These are phyloP conservation scores for Aphrocallistes beatrix DNA, from an alignment of 37 sponge, comb jelly and placozoan genomes.

Conservation along the genomic window DNA sequence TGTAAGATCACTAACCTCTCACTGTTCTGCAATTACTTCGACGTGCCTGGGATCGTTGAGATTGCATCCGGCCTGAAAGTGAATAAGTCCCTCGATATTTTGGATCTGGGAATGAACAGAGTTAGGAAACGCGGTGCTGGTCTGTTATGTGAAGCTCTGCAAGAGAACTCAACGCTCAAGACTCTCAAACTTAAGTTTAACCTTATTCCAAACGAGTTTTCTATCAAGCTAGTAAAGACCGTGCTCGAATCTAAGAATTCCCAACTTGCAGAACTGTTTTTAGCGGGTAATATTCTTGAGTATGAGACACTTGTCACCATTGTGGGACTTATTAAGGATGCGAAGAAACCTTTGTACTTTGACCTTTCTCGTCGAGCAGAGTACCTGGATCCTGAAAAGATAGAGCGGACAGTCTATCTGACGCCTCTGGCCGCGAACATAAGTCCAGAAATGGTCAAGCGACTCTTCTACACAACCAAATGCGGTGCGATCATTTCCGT, in stretches of 20 bases:
- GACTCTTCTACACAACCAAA: conserved; percentile 41
- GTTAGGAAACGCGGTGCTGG: conserved; percentile 48
- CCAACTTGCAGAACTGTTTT: neutral
- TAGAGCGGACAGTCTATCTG: conserved; percentile 44
- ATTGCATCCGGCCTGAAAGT: conserved; percentile 30
- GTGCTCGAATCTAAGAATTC: conserved; percentile 14
- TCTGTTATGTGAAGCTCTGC: conserved; percentile 29
- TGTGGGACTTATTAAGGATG: conserved; percentile 28
- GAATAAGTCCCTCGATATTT: conserved; percentile 27
- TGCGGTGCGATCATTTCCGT: conserved; percentile 46
- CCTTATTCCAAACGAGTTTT: conserved; percentile 41
- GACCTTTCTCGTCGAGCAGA: conserved; percentile 35
- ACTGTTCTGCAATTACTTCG: conserved; percentile 47
- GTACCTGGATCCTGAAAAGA: conserved; percentile 38
- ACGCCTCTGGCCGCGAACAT: conserved; percentile 34
- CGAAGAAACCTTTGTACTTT: conserved; percentile 23
- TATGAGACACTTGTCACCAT: conserved; percentile 41
- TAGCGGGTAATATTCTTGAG: conserved; percentile 25
- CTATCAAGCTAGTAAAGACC: conserved; percentile 35
- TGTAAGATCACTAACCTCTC: conserved; percentile 30
- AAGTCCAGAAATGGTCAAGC: conserved; percentile 41
- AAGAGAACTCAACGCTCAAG: conserved; percentile 24
- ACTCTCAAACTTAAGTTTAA: conserved; percentile 40
- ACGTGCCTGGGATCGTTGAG: conserved; percentile 38
- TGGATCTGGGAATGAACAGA: conserved; percentile 47